These are phyloP conservation scores for Ellobium chinense DNA, from an alignment of 2,888 invertebrate genomes.

Conservation along the genomic window DNA sequence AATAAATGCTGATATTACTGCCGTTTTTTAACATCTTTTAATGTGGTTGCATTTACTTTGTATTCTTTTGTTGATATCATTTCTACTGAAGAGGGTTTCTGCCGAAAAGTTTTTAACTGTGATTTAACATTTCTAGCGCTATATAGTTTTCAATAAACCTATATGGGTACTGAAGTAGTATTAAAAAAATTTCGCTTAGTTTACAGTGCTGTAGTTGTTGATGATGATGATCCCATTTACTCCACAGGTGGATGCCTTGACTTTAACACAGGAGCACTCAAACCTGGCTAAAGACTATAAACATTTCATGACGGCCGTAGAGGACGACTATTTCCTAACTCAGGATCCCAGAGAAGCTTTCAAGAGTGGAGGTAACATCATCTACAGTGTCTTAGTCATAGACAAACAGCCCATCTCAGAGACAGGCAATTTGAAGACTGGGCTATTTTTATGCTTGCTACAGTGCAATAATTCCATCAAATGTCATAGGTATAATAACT, in stretches of 20 bases:
- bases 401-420: too few relatives aligned
- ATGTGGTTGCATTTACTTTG: neutral
- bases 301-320: conserved; percentile 1
- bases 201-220: neutral
- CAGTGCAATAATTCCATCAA: too few relatives aligned
- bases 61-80: neutral
- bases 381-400: too few relatives aligned
- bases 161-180: neutral
- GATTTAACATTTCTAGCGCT: neutral
- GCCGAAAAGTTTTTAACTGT: neutral
- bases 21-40: too few relatives aligned
- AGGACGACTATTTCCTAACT: neutral
- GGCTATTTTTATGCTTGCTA: too few relatives aligned
- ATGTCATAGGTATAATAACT: too few relatives aligned
- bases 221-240: neutral
- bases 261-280: neutral
- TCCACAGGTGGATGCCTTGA: neutral
- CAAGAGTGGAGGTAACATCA: too few relatives aligned
- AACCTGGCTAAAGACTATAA: neutral
- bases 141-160: neutral
- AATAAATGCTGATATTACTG: too few relatives aligned
- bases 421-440: neutral
- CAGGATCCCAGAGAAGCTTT: neutral
- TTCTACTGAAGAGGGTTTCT: neutral
- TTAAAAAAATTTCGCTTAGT: neutral